These are phyloP conservation scores for Rhynchomys soricoides DNA, from an alignment of 2,113 vertebrate species.

Conservation along the genomic window DNA sequence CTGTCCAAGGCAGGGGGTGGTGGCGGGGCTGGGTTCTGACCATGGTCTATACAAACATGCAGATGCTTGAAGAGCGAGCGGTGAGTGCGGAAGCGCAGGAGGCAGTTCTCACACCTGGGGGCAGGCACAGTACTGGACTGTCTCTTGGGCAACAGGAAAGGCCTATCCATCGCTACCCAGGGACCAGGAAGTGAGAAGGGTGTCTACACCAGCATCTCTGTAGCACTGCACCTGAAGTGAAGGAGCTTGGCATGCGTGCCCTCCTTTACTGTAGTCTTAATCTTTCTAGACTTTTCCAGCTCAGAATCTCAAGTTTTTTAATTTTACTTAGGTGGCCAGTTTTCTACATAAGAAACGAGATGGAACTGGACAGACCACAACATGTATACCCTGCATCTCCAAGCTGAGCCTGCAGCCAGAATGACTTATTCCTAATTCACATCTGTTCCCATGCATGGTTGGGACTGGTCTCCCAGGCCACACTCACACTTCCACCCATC, in stretches of 20 bases:
- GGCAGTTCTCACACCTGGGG: constrained; percentile 94
- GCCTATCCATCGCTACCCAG: neutral
- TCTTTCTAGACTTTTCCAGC: neutral
- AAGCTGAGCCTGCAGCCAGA: neutral
- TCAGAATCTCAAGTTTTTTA: neutral
- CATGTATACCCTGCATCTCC: neutral
- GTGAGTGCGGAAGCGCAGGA: constrained; percentile 93
- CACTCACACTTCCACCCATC: neutral
- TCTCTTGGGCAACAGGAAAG: neutral
- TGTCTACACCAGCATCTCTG: neutral
- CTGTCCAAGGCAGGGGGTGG: constrained; percentile 73
- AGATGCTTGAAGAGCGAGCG: constrained; percentile 96
- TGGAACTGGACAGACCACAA: no score
- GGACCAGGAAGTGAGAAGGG: neutral
- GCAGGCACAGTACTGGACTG: neutral
- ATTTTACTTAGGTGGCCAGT: neutral
- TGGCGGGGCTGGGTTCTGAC: constrained; percentile 82
- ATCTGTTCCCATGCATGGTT: neutral
- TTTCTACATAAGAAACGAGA: neutral
- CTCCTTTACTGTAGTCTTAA: neutral
- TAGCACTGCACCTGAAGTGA: neutral
- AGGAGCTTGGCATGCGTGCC: neutral
- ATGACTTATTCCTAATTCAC: neutral
- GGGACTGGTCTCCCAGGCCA: neutral
- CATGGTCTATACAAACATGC: constrained; percentile 93